Evolutionary conservation across 2,888 invertebrate genomes (phyloP).

Genomic region (Scaptomyza reducta): DNA sequence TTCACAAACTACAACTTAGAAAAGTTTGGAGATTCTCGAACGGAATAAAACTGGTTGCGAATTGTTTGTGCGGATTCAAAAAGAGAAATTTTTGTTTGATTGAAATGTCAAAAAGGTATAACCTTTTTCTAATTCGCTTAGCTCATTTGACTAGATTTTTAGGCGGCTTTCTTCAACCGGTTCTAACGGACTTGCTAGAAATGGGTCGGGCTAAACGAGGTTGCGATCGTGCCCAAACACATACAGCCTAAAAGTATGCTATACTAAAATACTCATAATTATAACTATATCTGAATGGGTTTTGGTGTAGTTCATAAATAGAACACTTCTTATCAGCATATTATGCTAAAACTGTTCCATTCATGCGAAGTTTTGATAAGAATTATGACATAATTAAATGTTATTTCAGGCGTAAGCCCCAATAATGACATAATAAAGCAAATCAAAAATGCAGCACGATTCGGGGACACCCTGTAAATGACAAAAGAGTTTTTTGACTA

Average conservation of each 20-base stretch:
- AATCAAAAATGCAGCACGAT: neutral
- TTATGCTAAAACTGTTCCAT: neutral
- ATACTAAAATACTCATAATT: neutral
- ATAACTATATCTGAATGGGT: no score
- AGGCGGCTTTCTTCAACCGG: neutral
- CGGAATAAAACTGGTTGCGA: neutral
- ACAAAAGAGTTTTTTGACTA: neutral
- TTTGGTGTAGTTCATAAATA: no score
- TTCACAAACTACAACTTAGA: neutral
- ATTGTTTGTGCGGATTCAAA: neutral
- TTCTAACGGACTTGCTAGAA: neutral
- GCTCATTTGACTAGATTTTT: neutral
- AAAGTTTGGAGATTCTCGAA: neutral
- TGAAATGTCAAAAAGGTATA: neutral
- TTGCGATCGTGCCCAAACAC: neutral
- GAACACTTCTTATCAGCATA: neutral
- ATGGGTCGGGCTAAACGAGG: neutral
- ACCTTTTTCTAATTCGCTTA: neutral
- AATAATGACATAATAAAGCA: neutral
- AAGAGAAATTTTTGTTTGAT: neutral
- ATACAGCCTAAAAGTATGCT: constrained; percentile 30
- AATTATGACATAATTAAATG: neutral
- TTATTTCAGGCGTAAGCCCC: neutral
- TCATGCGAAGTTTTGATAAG: neutral
- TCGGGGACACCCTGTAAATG: neutral